Conservation (phyloP, 1,140 invertebrate species). For the Lasioglossum baleicum region DNA sequence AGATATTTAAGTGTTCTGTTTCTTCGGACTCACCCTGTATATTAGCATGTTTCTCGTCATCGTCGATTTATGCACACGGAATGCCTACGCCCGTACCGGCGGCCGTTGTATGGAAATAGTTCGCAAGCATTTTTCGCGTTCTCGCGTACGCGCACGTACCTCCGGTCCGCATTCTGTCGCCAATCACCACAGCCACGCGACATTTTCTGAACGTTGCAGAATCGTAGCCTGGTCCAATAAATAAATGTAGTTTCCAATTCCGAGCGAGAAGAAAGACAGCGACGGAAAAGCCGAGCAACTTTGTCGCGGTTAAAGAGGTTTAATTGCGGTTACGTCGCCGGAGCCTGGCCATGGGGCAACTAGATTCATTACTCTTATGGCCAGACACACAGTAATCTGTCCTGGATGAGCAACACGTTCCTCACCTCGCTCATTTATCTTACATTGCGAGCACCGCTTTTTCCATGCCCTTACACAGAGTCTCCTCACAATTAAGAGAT, state of each 20-base stretch:
- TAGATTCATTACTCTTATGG: conserved; percentile 15
- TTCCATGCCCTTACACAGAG: too few species aligned
- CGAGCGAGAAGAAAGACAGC: neutral
- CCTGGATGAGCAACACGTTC: neutral
- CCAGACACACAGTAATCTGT: neutral
- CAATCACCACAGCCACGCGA: neutral
- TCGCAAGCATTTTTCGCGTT: conserved; percentile 15
- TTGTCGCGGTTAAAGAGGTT: conserved; percentile 2
- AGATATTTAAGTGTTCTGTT: too few species aligned
- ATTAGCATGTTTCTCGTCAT: conserved; percentile 43
- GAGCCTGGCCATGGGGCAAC: neutral
- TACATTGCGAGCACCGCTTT: neutral
- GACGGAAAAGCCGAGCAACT: neutral
- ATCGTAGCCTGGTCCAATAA: too few species aligned
- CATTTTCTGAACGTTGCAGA: neutral
- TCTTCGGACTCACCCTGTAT: too few species aligned
- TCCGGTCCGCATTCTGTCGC: neutral
- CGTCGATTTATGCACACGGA: conserved; percentile 28
- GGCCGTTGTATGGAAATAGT: conserved; percentile 6
- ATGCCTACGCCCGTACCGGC: neutral
- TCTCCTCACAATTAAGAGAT: too few species aligned
- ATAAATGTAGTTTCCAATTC: too few species aligned
- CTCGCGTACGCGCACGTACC: conserved; percentile 1
- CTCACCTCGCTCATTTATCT: neutral
- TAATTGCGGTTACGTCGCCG: neutral